phyloP scores from a whole-genome alignment of 2,888 invertebrate species.

The Campaea margaritaria region DNA sequence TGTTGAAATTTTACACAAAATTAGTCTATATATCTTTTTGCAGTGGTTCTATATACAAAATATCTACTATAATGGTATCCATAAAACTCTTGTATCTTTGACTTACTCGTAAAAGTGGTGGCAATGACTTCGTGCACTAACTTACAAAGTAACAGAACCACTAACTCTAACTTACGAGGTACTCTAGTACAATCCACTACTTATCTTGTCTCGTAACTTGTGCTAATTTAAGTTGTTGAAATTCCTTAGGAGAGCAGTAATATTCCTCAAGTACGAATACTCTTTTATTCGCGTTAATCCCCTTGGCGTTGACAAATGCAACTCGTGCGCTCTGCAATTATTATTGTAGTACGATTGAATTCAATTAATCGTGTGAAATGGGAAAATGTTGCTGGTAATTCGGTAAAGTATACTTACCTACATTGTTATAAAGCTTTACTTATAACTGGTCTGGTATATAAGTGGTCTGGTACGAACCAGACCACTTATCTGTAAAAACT shows the following conservation, averaged over 20 bases:
- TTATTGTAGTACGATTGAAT: slow-evolving; percentile 11
- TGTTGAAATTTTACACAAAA: no score
- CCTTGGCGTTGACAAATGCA: slow-evolving; percentile 46
- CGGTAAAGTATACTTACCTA: no score
- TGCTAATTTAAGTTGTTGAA: slow-evolving; percentile 41
- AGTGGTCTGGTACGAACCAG: no score
- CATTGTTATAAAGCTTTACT: no score
- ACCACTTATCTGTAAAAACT: no score
- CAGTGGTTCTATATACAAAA: no score
- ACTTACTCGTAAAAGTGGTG: background rate
- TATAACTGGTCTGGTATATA: no score
- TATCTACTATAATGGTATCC: no score
- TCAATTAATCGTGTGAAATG: slow-evolving; percentile 9
- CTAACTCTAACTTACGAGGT: slow-evolving; percentile 25
- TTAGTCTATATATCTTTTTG: no score
- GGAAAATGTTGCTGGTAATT: no score
- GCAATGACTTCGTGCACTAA: slow-evolving; percentile 10
- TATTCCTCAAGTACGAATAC: slow-evolving; percentile 26
- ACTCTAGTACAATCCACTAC: slow-evolving; percentile 26
- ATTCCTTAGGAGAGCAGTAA: slow-evolving; percentile 36
- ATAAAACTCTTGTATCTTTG: no score
- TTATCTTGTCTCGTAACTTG: slow-evolving; percentile 34
- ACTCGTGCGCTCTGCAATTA: slow-evolving; percentile 31
- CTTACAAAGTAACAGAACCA: slow-evolving; percentile 11
- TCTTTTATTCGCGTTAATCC: slow-evolving; percentile 38